Conservation (phyloP, 2,113 vertebrate genomes). For the Chloroceryle aenea region DNA sequence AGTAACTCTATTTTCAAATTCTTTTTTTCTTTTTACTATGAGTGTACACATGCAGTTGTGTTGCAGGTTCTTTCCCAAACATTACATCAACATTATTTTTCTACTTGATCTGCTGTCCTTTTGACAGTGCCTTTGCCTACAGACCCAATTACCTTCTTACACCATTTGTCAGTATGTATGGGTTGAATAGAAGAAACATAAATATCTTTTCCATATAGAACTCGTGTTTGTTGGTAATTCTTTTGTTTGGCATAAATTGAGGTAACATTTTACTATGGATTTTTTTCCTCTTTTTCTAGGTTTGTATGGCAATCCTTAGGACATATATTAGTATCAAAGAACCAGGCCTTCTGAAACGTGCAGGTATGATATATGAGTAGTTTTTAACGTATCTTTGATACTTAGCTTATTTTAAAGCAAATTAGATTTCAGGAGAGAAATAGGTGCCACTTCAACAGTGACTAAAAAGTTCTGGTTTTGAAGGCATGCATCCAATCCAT, state of each 20-base stretch:
- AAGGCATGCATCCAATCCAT: background rate
- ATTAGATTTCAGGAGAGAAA: background rate
- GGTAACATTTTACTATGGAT: background rate
- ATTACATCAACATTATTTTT: background rate
- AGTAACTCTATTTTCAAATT: background rate
- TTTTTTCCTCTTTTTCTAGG: slow-evolving; percentile 66
- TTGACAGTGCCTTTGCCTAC: background rate
- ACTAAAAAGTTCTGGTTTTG: background rate
- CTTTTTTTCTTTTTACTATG: background rate
- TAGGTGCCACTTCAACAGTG: background rate
- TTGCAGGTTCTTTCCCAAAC: background rate
- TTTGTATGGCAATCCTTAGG: slow-evolving; percentile 85
- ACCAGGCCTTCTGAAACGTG: slow-evolving; percentile 82
- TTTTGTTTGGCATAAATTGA: background rate
- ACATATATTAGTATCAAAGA: slow-evolving; percentile 78
- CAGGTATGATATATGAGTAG: slow-evolving; percentile 76
- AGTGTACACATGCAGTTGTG: background rate
- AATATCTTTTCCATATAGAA: background rate
- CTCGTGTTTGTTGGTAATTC: background rate
- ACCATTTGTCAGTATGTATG: background rate
- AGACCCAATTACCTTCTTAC: background rate
- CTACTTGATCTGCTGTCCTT: background rate
- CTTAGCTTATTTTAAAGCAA: background rate
- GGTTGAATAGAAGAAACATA: background rate
- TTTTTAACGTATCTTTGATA: background rate